Percentiles rank a stretch among this genome's conserved stretches.
Evolutionary conservation across 2,888 invertebrate genomes (phyloP).

Genomic region (Drosophila dives): DNA sequence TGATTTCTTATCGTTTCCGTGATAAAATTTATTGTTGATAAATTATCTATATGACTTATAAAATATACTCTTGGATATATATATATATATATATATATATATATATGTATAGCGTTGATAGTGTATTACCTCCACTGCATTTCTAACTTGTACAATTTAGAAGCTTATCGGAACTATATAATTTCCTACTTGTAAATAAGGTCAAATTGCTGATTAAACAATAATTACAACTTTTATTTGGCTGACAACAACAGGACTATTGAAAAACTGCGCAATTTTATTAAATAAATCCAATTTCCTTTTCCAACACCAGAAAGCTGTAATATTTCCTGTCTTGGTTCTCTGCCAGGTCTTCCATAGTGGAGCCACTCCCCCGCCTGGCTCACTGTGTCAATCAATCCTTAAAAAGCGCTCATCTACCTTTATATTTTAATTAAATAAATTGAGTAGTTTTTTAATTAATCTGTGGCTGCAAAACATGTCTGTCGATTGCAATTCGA

Average conservation of each 20-base stretch:
- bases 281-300: conserved; percentile 94
- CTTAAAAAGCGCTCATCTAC: too few species aligned
- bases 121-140: conserved; percentile 85
- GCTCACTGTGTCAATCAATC: too few species aligned
- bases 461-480: too few species aligned
- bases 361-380: conserved; percentile 85
- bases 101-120: not conserved
- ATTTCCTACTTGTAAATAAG: conserved; percentile 4
- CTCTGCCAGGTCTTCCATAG: conserved; percentile 93
- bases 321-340: conserved; percentile 91
- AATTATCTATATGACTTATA: not conserved
- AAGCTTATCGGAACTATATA: conserved; percentile 25
- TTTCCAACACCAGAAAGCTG: conserved; percentile 88
- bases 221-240: conserved; percentile 1
- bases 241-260: conserved; percentile 77
- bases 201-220: not conserved
- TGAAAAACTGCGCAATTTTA: conserved; percentile 93
- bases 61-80: not conserved
- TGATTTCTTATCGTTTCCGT: not conserved
- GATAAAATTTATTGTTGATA: not conserved
- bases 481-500: conserved; percentile 86
- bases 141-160: conserved; percentile 6
- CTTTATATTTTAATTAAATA: too few species aligned
- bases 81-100: too few species aligned
- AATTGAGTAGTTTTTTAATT: too few species aligned